A percentile compares a stretch with the other conserved stretches of the same genome.
These are phyloP conservation scores for Drosophila tropicalis DNA, from an alignment of 1,140 invertebrate genomes.

Conservation along the genomic window DNA sequence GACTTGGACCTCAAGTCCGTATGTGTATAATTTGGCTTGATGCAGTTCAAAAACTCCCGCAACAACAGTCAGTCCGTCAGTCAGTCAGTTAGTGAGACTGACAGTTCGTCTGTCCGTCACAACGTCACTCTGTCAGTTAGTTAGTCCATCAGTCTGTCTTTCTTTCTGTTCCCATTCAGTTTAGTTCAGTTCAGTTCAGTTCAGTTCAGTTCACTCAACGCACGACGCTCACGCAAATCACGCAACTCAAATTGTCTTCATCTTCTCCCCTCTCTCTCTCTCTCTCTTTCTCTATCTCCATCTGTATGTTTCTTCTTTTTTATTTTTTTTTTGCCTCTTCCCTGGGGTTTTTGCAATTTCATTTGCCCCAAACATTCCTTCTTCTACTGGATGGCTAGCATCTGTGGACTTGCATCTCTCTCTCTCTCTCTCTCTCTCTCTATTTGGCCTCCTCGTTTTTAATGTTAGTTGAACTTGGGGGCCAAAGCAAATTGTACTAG, in stretches of 20 bases:
- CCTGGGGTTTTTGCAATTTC: conserved; percentile 45
- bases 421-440: conserved; percentile 3
- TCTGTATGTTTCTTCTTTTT: not conserved
- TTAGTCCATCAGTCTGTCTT: conserved; percentile 42
- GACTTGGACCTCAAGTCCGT: conserved; percentile 18
- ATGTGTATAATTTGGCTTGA: conserved; percentile 39
- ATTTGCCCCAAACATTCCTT: conserved; percentile 61
- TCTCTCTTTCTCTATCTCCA: conserved; percentile 16
- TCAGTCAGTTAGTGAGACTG: conserved; percentile 18
- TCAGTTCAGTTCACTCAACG: conserved; percentile 45
- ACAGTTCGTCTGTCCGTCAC: conserved; percentile 11
- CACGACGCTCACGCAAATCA: conserved; percentile 83
- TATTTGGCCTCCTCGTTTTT: conserved; percentile 2
- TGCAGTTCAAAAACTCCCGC: conserved; percentile 56
- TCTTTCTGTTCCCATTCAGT: not conserved
- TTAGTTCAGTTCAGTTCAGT: conserved; percentile 22
- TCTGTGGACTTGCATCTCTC: conserved; percentile 12
- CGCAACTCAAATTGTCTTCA: conserved; percentile 75
- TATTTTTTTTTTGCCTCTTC: conserved; percentile 2
- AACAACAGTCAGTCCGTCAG: conserved; percentile 57
- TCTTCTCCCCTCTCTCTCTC: conserved; percentile 2
- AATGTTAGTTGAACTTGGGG: conserved; percentile 78
- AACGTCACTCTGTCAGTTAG: conserved; percentile 8
- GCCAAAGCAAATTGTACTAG: conserved; percentile 72
- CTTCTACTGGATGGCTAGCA: conserved; percentile 24